Percentiles rank a stretch among this genome's conserved stretches.
Conservation (phyloP, 2,113 vertebrate genomes). For the Circaetus gallicus region DNA sequence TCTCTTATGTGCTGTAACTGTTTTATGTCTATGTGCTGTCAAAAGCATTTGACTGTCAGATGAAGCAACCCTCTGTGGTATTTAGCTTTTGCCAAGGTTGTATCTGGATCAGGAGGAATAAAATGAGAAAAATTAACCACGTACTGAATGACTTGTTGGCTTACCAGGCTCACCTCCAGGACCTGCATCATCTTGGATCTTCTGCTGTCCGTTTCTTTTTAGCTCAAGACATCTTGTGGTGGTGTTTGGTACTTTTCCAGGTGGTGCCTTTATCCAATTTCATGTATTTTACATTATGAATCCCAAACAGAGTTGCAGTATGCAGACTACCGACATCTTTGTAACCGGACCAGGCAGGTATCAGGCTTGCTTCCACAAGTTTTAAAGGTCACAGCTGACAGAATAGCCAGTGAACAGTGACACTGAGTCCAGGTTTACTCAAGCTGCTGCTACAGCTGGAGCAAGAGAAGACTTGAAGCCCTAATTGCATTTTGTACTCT, state of each 20-base stretch:
- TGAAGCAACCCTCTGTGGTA: background rate
- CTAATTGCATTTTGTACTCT: background rate
- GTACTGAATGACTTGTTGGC: background rate
- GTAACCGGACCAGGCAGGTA: background rate
- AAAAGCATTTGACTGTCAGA: slow-evolving; percentile 13
- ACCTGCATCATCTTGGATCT: background rate
- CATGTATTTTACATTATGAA: background rate
- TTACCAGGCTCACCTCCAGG: background rate
- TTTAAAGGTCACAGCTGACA: background rate
- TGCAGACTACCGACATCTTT: background rate
- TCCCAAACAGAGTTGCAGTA: background rate
- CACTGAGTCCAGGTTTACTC: background rate
- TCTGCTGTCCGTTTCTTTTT: background rate
- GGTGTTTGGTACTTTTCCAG: background rate
- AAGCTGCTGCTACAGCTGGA: background rate
- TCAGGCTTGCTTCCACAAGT: background rate
- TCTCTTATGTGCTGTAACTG: background rate
- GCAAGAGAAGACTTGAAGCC: background rate
- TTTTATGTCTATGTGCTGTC: background rate
- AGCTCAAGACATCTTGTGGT: background rate
- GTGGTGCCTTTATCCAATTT: background rate
- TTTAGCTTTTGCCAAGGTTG: slow-evolving; percentile 13
- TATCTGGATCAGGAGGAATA: background rate
- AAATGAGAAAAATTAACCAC: background rate
- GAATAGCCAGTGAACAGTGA: background rate